Conservation (phyloP, 1,140 invertebrate species). For the Euura saliciscinereae region DNA sequence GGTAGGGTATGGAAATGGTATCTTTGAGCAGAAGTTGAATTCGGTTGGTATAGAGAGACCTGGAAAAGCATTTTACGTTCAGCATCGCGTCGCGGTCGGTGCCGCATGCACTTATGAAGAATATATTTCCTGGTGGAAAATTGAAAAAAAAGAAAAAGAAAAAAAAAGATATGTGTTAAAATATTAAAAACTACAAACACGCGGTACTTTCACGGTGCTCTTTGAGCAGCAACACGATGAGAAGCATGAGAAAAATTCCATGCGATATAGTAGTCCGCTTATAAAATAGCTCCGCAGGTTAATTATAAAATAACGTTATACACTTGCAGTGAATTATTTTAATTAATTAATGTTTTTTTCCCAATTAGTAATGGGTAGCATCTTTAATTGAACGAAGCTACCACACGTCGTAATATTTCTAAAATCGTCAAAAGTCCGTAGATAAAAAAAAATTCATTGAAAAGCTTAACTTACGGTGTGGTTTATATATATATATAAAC, state of each 20-base stretch:
- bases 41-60: too few species aligned
- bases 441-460: too few species aligned
- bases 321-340: conserved; percentile 25
- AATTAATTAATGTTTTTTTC: conserved; percentile 43
- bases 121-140: too few species aligned
- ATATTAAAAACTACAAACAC: conserved; percentile 1
- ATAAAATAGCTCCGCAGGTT: conserved; percentile 21
- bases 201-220: not conserved
- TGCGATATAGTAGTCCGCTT: not conserved
- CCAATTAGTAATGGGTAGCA: conserved; percentile 39
- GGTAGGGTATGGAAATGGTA: too few species aligned
- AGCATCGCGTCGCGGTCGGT: too few species aligned
- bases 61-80: too few species aligned
- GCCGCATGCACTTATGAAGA: too few species aligned
- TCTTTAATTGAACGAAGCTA: conserved; percentile 33
- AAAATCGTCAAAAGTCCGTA: too few species aligned
- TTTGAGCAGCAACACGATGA: not conserved
- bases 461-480: not conserved
- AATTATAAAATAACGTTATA: conserved; percentile 43
- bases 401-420: conserved; percentile 7
- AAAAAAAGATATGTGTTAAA: not conserved
- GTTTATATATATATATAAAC: not conserved
- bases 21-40: too few species aligned
- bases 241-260: not conserved
- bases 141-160: too few species aligned